Evolutionary conservation across 2,888 invertebrate species (phyloP).

Genomic region (Drosophila putrida): DNA sequence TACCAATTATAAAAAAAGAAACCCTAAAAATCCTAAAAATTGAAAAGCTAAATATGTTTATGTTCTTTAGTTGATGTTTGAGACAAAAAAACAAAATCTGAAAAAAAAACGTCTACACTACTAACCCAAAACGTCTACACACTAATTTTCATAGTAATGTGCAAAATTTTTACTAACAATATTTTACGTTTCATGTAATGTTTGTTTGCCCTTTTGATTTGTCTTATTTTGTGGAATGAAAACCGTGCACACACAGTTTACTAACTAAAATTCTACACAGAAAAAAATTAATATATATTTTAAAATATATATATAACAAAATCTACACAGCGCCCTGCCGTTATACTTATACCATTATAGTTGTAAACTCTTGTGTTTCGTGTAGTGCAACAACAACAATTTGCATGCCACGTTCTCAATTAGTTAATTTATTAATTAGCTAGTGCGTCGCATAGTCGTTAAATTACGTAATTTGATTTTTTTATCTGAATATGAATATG

Average conservation of each 20-base stretch:
- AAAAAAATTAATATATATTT: background rate
- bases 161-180: constrained; percentile 73
- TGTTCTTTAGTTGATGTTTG: constrained; percentile 69
- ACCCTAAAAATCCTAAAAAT: constrained; percentile 54
- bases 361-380: constrained; percentile 15
- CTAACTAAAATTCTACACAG: constrained; percentile 30
- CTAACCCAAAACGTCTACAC: constrained; percentile 53
- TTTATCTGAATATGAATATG: too few species aligned
- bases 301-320: background rate
- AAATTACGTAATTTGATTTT: background rate
- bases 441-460: constrained; percentile 48
- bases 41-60: constrained; percentile 53
- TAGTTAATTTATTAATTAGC: constrained; percentile 37
- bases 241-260: constrained; percentile 61
- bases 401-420: constrained; percentile 25
- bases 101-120: constrained; percentile 46
- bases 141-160: constrained; percentile 68
- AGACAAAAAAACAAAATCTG: constrained; percentile 32
- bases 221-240: constrained; percentile 55
- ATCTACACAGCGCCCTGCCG: constrained; percentile 29
- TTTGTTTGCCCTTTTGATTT: constrained; percentile 44
- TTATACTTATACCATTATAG: constrained; percentile 5
- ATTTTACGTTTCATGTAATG: constrained; percentile 57
- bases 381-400: constrained; percentile 31
- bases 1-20: constrained; percentile 17